Conservation (phyloP, 1,140 invertebrate genomes). For the Pomacea maculata region DNA sequence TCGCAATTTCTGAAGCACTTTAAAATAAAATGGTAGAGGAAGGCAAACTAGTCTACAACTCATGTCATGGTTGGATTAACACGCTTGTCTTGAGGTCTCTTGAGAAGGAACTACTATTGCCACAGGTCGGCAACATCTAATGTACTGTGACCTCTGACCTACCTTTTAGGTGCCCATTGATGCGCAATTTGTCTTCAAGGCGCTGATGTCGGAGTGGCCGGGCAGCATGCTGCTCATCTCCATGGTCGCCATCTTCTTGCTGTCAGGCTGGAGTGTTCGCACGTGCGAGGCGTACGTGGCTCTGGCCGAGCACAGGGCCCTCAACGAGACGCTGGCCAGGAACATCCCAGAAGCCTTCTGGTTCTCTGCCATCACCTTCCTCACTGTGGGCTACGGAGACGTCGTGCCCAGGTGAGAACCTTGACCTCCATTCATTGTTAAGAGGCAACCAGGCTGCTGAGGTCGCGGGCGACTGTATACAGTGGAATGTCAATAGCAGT, state of each 20-base stretch:
- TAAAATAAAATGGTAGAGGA: too few relatives aligned
- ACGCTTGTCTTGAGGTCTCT: too few relatives aligned
- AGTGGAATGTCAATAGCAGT: too few relatives aligned
- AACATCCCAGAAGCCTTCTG: constrained; percentile 57
- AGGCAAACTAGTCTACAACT: too few relatives aligned
- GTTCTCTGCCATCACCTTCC: constrained; percentile 62
- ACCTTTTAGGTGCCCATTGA: background rate
- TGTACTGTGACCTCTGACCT: too few relatives aligned
- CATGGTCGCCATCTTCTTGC: constrained; percentile 56
- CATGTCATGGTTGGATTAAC: too few relatives aligned
- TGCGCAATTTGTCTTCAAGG: constrained; percentile 64
- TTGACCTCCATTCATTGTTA: too few relatives aligned
- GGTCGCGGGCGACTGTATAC: too few relatives aligned
- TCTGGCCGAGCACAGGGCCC: constrained; percentile 15
- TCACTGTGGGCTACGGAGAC: constrained; percentile 64
- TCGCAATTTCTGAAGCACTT: too few relatives aligned
- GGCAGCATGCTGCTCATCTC: constrained; percentile 54
- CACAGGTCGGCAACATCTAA: too few relatives aligned
- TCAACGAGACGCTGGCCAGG: background rate
- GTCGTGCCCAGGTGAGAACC: constrained; percentile 39
- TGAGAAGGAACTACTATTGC: too few relatives aligned
- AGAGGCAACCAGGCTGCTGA: too few relatives aligned
- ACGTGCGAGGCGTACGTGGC: constrained; percentile 58
- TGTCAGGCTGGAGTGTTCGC: constrained; percentile 60
- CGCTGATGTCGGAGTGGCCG: constrained; percentile 63